phyloP scores from a whole-genome alignment of 1,140 invertebrate species.

The Planococcus citri region DNA sequence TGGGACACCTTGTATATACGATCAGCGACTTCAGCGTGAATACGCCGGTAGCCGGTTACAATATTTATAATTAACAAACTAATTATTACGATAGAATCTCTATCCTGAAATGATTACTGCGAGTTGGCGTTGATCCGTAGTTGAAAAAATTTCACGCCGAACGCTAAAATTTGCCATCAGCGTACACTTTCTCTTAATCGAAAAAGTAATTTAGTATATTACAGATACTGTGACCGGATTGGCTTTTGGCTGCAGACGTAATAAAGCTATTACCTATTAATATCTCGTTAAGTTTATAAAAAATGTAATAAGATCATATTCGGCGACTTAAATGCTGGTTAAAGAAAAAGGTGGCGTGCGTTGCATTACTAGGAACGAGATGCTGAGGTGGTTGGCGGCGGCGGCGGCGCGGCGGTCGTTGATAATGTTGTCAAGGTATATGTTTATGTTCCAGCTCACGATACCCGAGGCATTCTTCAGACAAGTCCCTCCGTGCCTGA shows the following conservation, averaged over 20 bases:
- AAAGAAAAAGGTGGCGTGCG: constrained; percentile 11
- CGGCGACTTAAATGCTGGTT: constrained; percentile 14
- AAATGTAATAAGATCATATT: constrained; percentile 17
- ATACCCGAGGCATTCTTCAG: constrained; percentile 17
- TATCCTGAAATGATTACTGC: too few relatives aligned
- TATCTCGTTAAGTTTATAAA: constrained; percentile 17
- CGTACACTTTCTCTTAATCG: constrained; percentile 2
- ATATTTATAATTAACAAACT: too few relatives aligned
- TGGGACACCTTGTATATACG: too few relatives aligned
- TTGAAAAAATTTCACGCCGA: background rate
- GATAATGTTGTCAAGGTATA: constrained; percentile 20
- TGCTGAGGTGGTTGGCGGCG: too few relatives aligned
- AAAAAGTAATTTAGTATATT: background rate
- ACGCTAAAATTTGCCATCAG: background rate
- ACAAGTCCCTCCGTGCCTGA: constrained; percentile 19
- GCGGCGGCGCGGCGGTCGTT: constrained; percentile 16
- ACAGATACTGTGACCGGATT: too few relatives aligned
- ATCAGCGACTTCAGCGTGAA: too few relatives aligned
- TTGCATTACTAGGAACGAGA: background rate
- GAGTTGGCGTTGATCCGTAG: too few relatives aligned
- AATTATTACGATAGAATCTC: too few relatives aligned
- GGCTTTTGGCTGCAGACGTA: background rate
- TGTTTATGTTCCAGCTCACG: constrained; percentile 20
- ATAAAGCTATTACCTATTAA: constrained; percentile 16
- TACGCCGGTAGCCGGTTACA: too few relatives aligned